Base-by-base conservation (phyloP, 2,888 invertebrate genomes). In the Leptogaster cylindrica region DNA sequence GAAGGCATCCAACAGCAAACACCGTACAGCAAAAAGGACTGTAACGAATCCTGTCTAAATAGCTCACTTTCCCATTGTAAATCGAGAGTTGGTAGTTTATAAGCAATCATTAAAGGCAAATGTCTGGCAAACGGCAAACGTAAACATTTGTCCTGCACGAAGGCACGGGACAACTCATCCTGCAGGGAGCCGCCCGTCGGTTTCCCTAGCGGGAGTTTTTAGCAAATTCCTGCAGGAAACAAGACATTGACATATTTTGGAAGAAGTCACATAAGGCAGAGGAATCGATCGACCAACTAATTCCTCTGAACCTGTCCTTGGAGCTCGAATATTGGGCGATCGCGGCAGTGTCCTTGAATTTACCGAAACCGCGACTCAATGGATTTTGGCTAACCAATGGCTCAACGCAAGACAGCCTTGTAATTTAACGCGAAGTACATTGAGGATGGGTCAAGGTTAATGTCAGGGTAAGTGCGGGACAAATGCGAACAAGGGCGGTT, bases 51-150 rank as follows among this genome's bases (percentile, higher is more conserved):
- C 67, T 67, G 61, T 61, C 67, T 50, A 67, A 67, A 67, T 61
- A 67, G 39, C 61, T 50, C 67, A 67, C 58, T 61, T 61, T 51
- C 28, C 61, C 23, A 67, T 67, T 67, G 67, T 67, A 14, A 36
- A 50, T 65, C 25, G 65, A 50, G 50, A 65, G 65, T 46, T 66
- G 50, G 58, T 66, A 61, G 66, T 66, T 66, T 66, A 66, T 66
- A 44, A 25, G 48, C 66, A 67, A 67, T 67, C 63, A 67, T 67
- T 67, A 67, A 67, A 63, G 61, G 67, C 50, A 67, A 66, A 67
- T 67, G 63, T 41, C 63, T 63, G 63, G 51, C 36, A 67, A 67
- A 51, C 58, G 36, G 55, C 66, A 18, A 18, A 31, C 44, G 33
- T 52, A 52, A 66, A 51, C 48, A 48, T 64, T 64, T 48, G 46